Percentiles rank a stretch among this genome's conserved stretches.
Evolutionary conservation across 2,113 vertebrate genomes (phyloP).

Genomic region (Crotalus horridus): DNA sequence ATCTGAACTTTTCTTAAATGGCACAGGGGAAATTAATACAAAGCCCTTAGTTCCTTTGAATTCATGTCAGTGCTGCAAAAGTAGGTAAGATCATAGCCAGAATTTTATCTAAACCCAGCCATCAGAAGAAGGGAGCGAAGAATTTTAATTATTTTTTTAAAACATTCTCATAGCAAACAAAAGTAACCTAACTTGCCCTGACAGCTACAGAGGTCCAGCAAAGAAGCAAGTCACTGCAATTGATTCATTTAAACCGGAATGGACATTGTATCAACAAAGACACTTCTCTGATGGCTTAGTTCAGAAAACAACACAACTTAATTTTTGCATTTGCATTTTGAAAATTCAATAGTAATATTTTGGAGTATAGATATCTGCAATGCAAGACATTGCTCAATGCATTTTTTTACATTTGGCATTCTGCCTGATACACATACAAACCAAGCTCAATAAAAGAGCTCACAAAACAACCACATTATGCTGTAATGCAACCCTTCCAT

Average conservation of each 20-base stretch:
- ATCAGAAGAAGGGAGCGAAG: neutral
- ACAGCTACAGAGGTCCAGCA: neutral
- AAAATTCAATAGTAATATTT: neutral
- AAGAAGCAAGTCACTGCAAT: neutral
- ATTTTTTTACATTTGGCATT: neutral
- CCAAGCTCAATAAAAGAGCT: neutral
- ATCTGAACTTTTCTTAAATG: neutral
- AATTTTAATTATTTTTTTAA: neutral
- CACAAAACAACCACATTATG: neutral
- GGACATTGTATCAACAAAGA: neutral
- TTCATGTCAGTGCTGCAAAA: neutral
- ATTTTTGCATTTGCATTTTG: neutral
- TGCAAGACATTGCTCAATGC: neutral
- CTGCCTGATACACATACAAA: neutral
- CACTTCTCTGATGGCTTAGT: neutral
- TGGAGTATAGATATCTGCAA: neutral
- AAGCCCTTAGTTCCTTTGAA: neutral
- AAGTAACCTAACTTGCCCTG: neutral
- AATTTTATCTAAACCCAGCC: neutral
- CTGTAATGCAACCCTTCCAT: neutral
- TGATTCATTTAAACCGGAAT: neutral
- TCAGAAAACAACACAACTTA: neutral
- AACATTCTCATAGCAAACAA: neutral
- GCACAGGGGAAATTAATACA: neutral
- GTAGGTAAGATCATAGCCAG: neutral